Conservation (phyloP, 2,113 vertebrate species). For the Willisornis vidua region DNA sequence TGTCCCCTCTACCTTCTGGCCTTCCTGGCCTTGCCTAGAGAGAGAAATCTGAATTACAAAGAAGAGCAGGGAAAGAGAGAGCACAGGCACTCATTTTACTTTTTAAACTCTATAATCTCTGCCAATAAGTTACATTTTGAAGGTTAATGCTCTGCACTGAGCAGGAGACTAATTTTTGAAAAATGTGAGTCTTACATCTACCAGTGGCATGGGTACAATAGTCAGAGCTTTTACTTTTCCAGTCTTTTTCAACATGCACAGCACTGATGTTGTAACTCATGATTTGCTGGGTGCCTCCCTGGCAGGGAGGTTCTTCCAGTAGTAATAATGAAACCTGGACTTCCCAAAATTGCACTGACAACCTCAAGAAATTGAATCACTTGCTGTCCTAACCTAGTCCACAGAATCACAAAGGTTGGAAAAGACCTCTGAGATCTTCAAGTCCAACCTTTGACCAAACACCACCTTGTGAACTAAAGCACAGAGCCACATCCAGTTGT, state of each 20-base stretch:
- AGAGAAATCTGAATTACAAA: not conserved
- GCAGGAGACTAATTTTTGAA: not conserved
- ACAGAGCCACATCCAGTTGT: not conserved
- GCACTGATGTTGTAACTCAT: not conserved
- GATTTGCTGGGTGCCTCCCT: not conserved
- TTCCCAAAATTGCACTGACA: not conserved
- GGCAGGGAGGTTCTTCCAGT: not conserved
- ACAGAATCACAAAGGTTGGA: not conserved
- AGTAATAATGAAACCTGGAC: not conserved
- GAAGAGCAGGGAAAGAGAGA: not conserved
- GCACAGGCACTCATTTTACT: not conserved
- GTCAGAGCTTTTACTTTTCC: not conserved
- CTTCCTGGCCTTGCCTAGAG: constrained; percentile 12
- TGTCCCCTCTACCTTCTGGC: not conserved
- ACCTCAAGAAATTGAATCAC: not conserved
- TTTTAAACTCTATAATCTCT: not conserved
- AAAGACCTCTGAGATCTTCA: not conserved
- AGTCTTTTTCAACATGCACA: not conserved
- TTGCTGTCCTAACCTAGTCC: not conserved
- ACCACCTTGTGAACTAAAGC: not conserved
- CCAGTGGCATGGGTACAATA: not conserved
- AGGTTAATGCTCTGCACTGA: not conserved
- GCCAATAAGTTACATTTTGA: not conserved
- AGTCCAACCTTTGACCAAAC: not conserved
- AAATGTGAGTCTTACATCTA: rapidly evolving